Base-by-base conservation (phyloP, 2,888 invertebrate species). In the Omphaloscelis lunosa region DNA sequence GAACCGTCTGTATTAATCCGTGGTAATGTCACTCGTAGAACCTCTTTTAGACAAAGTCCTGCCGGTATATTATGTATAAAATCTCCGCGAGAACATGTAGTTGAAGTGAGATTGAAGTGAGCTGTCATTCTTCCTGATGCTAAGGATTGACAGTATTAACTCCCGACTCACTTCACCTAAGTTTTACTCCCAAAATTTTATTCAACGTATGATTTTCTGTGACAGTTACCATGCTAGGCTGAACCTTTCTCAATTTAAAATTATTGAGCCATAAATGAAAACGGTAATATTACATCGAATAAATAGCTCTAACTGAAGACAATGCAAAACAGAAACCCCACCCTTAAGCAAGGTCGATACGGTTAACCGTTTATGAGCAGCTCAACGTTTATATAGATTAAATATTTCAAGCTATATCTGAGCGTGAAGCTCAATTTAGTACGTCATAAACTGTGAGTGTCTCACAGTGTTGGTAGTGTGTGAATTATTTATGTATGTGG, bases 361-460 rank as follows among this genome's bases (percentile, higher is more conserved):
- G 72, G 86, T 88, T 88, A 89, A 88, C 85, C 87, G 86, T 86
- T 90, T 89, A 90, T 80, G 86, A 84, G 72, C 73, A 70, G 69
- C 78, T 68, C 63, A 74, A 41, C 83, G 74, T 75, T 78, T 84
- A 82, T 74, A 65, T 27, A 66, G 86, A 73, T 66, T 82, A 77
- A 85, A 86, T 88, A 88, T 83, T 84, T 70, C 68, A 88, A 75
- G 73, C 77, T 65, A 39, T 45, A 84, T 67, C 69, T 59, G 34
- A 59, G 66, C 65, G 39, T 63, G 65, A 41, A 72, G 78, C 79
- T 78, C 75, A 69, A 74, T 81, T 86, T 82, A 84, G 65, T 62
- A 61, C 61, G 61, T 72, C 81, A 63, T 86, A 88, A 86, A 84
- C 53, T 66, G 67, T 51, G 34, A 85, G 45, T 56, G 53, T 62